Evolutionary conservation across 2,888 invertebrate species (phyloP).

Genomic region (Drosophila robusta): DNA sequence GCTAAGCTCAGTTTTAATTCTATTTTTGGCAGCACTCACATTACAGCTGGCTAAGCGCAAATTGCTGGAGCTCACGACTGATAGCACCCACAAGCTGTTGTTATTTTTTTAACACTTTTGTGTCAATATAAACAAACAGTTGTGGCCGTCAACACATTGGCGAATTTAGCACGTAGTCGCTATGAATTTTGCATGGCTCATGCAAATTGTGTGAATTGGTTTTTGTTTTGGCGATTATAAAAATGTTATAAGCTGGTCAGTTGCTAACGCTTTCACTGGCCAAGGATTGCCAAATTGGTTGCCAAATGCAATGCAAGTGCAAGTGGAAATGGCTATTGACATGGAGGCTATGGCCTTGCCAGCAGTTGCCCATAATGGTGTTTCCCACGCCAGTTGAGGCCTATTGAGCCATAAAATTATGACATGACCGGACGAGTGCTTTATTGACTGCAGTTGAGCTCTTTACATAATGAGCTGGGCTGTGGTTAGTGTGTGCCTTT

Average conservation of each 20-base stretch:
- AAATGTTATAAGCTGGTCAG: conserved; percentile 55
- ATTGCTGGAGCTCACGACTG: conserved; percentile 40
- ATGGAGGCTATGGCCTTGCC: conserved; percentile 51
- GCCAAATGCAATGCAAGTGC: conserved; percentile 41
- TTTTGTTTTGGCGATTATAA: conserved; percentile 59
- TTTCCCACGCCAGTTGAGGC: conserved; percentile 11
- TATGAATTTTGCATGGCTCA: conserved; percentile 52
- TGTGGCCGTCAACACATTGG: conserved; percentile 21
- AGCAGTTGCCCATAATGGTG: conserved; percentile 41
- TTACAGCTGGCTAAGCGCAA: conserved; percentile 10
- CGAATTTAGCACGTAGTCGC: conserved; percentile 57
- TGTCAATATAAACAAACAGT: conserved; percentile 33
- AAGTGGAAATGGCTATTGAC: conserved; percentile 1
- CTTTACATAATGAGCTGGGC: conserved; percentile 71
- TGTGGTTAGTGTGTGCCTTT: conserved; percentile 35
- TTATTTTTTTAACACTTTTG: conserved; percentile 50
- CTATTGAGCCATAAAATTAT: conserved; percentile 68
- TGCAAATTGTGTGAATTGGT: conserved; percentile 64
- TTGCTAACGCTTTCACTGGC: conserved; percentile 52
- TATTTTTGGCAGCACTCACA: conserved; percentile 14
- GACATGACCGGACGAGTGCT: conserved; percentile 59
- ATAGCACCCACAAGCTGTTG: conserved; percentile 52
- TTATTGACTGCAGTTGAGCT: conserved; percentile 62
- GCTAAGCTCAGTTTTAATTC: neutral
- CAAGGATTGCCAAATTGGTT: conserved; percentile 57